Conservation (phyloP, 2,113 vertebrate genomes). For the Arenaria interpres region DNA sequence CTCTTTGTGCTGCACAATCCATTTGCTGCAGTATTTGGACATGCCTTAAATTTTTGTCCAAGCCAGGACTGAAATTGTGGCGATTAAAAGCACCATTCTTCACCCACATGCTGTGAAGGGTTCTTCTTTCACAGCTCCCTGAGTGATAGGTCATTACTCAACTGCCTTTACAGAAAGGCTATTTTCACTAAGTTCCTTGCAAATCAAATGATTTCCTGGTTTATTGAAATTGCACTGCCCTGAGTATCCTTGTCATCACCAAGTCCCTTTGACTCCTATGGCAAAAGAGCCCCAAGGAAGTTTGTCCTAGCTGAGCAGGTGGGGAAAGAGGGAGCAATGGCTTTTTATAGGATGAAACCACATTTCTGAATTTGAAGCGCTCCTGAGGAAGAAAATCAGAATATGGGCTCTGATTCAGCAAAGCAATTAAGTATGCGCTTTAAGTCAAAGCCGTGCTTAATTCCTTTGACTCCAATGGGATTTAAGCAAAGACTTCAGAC, state of each 20-base stretch:
- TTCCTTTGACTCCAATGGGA: conserved; percentile 60
- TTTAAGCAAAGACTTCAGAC: conserved; percentile 35
- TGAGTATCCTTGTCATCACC: neutral
- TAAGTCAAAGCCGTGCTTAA: conserved; percentile 55
- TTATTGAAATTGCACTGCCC: neutral
- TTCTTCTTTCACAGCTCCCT: neutral
- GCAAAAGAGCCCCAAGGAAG: neutral
- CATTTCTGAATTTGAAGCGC: neutral
- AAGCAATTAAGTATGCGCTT: conserved; percentile 45
- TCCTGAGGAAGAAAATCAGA: conserved; percentile 8
- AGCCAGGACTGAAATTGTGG: neutral
- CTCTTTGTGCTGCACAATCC: neutral
- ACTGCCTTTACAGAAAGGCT: neutral
- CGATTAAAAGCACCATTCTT: neutral
- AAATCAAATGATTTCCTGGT: conserved; percentile 8
- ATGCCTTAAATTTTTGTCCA: neutral
- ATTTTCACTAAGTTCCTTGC: neutral
- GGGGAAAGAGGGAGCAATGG: neutral
- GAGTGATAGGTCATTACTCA: conserved; percentile 21
- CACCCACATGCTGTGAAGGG: neutral
- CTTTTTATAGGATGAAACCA: neutral
- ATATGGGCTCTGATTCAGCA: conserved; percentile 49
- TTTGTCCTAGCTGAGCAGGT: neutral
- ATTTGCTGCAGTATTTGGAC: neutral
- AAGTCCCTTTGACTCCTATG: neutral